phyloP scores from a whole-genome alignment of 1,140 invertebrate species.

The Mesaphorura yosii region DNA sequence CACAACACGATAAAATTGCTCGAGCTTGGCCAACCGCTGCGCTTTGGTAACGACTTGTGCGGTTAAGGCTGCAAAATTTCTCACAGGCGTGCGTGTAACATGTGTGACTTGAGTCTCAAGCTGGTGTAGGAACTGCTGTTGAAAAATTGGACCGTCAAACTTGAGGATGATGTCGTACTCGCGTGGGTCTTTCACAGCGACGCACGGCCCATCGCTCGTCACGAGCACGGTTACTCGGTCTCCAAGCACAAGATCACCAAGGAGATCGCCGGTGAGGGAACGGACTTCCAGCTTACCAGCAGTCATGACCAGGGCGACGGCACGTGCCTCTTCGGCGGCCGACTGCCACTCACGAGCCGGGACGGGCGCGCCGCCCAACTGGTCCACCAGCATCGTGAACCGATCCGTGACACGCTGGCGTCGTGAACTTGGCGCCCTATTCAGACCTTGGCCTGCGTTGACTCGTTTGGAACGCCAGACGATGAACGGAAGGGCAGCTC shows the following conservation, averaged over 20 bases:
- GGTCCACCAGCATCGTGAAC: too few species aligned
- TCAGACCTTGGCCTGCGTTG: too few species aligned
- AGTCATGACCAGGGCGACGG: slow-evolving; percentile 39
- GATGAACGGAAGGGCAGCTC: too few species aligned
- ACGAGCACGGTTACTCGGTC: slow-evolving; percentile 30
- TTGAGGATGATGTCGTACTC: slow-evolving; percentile 46
- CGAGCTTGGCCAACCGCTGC: too few species aligned
- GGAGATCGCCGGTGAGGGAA: slow-evolving; percentile 33
- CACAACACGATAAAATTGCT: slow-evolving; percentile 43
- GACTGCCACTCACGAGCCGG: too few species aligned
- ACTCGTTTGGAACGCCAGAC: too few species aligned
- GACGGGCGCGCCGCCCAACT: too few species aligned
- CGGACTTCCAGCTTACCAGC: slow-evolving; percentile 32
- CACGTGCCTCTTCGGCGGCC: too few species aligned
- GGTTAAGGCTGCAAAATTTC: slow-evolving; percentile 31
- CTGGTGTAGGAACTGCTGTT: slow-evolving; percentile 1
- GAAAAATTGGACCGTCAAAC: slow-evolving; percentile 13
- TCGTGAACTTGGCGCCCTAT: too few species aligned
- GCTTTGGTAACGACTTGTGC: slow-evolving; percentile 36
- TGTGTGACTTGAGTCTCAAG: too few species aligned
- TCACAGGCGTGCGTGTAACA: slow-evolving; percentile 9
- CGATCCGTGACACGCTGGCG: slow-evolving; percentile 37
- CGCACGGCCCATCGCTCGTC: slow-evolving; percentile 39
- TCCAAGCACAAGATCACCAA: slow-evolving; percentile 35
- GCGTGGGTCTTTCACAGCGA: slow-evolving; percentile 44